Evolutionary conservation across 1,140 invertebrate species (phyloP).

Genomic region (Aphis gossypii): DNA sequence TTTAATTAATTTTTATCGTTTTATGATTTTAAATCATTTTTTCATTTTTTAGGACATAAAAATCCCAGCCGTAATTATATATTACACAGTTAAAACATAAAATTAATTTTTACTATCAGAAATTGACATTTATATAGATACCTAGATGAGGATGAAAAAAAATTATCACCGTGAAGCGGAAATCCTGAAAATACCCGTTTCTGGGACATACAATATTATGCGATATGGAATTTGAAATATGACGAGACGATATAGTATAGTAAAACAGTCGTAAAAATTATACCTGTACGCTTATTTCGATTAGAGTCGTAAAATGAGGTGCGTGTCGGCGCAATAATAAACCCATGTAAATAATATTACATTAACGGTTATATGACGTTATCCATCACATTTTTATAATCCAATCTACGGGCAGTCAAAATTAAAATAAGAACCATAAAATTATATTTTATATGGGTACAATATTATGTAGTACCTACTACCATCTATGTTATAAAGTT

Average conservation of each 20-base stretch:
- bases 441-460: neutral
- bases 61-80: neutral
- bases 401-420: conserved; percentile 27
- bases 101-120: neutral
- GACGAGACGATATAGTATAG: neutral
- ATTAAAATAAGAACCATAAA: conserved; percentile 39
- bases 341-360: neutral
- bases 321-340: neutral
- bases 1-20: neutral
- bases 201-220: neutral
- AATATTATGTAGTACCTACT: neutral
- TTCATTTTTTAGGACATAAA: neutral
- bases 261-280: conserved; percentile 4
- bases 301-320: neutral
- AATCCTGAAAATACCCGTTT: neutral
- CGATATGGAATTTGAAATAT: neutral
- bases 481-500: neutral
- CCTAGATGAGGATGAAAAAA: neutral
- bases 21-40: neutral
- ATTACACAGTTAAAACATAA: neutral
- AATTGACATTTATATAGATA: neutral
- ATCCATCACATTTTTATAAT: conserved; percentile 21
- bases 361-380: neutral
- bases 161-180: neutral
- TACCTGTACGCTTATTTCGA: neutral